Conservation (phyloP, 2,888 invertebrate genomes). For the Aporophyla nigra region DNA sequence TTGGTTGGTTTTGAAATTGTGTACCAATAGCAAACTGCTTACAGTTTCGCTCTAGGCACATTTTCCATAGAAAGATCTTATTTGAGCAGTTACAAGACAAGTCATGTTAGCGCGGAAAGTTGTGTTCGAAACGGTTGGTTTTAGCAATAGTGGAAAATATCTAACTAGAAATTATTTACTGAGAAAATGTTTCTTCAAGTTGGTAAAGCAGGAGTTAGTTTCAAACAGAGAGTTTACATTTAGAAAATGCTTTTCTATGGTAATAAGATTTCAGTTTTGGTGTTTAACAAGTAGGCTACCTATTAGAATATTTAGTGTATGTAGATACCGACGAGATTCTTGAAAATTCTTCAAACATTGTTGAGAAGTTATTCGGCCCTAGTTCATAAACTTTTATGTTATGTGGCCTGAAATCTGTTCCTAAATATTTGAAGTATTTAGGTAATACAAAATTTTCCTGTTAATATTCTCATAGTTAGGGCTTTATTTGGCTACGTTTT, state of each 20-base stretch:
- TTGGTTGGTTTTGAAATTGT: background rate
- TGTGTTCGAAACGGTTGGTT: background rate
- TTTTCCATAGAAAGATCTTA: background rate
- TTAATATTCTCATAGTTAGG: slow-evolving; percentile 14
- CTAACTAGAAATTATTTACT: slow-evolving; percentile 37
- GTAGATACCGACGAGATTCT: slow-evolving; percentile 9
- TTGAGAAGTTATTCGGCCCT: background rate
- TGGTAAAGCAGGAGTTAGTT: background rate
- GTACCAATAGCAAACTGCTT: background rate
- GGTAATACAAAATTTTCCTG: background rate
- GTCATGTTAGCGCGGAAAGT: slow-evolving; percentile 25
- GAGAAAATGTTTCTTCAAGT: slow-evolving; percentile 14
- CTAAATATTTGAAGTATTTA: slow-evolving; percentile 7
- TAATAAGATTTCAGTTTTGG: too few relatives aligned
- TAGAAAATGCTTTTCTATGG: background rate
- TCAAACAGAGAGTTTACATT: background rate
- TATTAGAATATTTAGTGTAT: background rate
- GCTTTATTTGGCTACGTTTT: background rate
- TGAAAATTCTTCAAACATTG: background rate
- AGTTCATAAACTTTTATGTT: background rate
- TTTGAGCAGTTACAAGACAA: background rate
- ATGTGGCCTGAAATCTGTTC: background rate
- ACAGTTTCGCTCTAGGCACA: too few relatives aligned
- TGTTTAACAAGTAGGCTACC: background rate
- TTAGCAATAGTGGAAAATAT: slow-evolving; percentile 11